These are phyloP conservation scores for Meandrusa payeni DNA, from an alignment of 2,888 invertebrate species.

Conservation along the genomic window DNA sequence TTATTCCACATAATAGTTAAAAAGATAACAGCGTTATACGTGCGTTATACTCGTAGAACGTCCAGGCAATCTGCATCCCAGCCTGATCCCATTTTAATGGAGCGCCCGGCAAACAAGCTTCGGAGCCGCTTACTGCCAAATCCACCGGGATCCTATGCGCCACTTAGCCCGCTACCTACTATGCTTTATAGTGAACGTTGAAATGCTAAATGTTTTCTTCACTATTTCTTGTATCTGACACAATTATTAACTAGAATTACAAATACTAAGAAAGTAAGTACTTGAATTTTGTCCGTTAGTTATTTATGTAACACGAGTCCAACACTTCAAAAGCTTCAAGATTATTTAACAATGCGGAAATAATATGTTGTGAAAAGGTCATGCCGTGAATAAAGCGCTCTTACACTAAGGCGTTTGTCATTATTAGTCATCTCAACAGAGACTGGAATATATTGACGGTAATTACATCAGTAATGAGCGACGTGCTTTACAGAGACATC, in stretches of 20 bases:
- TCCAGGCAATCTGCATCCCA: constrained; percentile 76
- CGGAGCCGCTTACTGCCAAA: constrained; percentile 74
- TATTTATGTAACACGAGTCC: too few relatives aligned
- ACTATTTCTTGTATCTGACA: too few relatives aligned
- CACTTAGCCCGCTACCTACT: constrained; percentile 64
- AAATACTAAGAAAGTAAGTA: too few relatives aligned
- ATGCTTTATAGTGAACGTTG: constrained; percentile 46
- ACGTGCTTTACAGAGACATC: constrained; percentile 36
- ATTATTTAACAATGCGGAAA: constrained; percentile 9
- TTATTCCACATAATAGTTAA: constrained; percentile 4
- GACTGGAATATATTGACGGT: constrained; percentile 20
- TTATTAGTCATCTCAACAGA: constrained; percentile 32
- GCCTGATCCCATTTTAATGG: constrained; percentile 80
- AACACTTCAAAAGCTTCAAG: neutral
- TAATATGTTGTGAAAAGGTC: constrained; percentile 4
- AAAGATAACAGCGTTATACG: constrained; percentile 31
- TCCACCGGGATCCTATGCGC: constrained; percentile 70
- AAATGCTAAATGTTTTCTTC: constrained; percentile 9
- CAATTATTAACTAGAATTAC: too few relatives aligned
- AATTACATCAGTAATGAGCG: constrained; percentile 24
- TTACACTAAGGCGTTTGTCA: constrained; percentile 11
- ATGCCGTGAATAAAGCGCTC: constrained; percentile 3
- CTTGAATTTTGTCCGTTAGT: too few relatives aligned
- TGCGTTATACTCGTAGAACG: constrained; percentile 34
- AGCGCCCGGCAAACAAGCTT: constrained; percentile 79